Conservation (phyloP, 2,113 vertebrate genomes). For the Herpailurus yagouaroundi region DNA sequence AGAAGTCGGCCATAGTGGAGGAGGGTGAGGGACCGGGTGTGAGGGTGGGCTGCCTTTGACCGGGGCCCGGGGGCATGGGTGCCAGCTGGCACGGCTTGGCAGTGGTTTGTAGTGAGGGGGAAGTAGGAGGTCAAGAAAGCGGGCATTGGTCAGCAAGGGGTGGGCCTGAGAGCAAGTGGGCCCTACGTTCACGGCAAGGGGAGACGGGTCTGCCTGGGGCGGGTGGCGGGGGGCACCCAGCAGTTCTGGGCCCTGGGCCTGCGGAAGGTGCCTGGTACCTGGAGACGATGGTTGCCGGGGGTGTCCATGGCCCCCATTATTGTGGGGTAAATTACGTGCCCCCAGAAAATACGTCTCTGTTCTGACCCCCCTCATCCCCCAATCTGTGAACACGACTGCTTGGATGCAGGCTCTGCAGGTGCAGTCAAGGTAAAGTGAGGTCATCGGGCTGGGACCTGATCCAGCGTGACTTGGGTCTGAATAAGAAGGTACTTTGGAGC, state of each 20-base stretch:
- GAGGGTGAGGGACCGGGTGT: neutral
- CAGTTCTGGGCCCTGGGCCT: too few species aligned
- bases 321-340: neutral
- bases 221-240: too few species aligned
- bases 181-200: neutral
- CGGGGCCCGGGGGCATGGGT: too few species aligned
- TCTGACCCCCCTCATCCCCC: accelerated
- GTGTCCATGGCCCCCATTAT: neutral
- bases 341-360: neutral
- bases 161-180: neutral
- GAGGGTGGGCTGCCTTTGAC: neutral
- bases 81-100: neutral
- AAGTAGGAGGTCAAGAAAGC: neutral
- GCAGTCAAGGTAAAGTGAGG: neutral
- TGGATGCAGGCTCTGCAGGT: neutral
- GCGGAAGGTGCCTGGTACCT: neutral
- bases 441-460: neutral
- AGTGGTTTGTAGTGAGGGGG: neutral
- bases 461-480: neutral
- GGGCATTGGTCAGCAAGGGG: too few species aligned
- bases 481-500: neutral
- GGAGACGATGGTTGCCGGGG: neutral
- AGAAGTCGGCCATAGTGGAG: neutral
- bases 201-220: neutral
- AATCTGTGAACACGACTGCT: accelerated